These are phyloP conservation scores for Melanotaenia parkinsoni DNA, from an alignment of 2,797 vertebrate species.

Conservation along the genomic window DNA sequence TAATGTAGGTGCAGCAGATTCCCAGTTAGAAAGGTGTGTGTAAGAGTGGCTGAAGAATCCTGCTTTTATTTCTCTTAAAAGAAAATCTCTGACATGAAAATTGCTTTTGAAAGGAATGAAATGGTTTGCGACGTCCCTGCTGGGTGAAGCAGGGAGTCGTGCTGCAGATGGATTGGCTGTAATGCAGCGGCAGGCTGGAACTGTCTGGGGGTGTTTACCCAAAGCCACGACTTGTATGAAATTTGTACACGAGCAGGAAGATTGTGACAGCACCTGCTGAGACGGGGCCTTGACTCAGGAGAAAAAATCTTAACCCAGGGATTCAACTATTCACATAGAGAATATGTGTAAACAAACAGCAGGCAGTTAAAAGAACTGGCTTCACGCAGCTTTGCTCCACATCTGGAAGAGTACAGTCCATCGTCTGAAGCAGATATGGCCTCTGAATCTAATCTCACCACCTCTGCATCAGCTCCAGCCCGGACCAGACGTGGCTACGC, in stretches of 20 bases:
- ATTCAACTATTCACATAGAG: slow-evolving; percentile 19
- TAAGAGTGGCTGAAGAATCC: slow-evolving; percentile 5
- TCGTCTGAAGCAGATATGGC: slow-evolving; percentile 28
- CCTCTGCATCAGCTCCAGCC: slow-evolving; percentile 14
- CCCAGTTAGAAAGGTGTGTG: slow-evolving; percentile 38
- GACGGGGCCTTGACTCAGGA: slow-evolving; percentile 10
- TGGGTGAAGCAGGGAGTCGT: slow-evolving; percentile 23
- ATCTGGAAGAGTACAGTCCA: neutral
- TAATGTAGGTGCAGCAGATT: neutral
- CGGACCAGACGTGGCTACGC: slow-evolving; percentile 48
- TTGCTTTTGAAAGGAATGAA: slow-evolving; percentile 26
- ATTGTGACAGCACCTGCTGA: slow-evolving; percentile 60
- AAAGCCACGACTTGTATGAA: slow-evolving; percentile 42
- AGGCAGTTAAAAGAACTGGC: neutral
- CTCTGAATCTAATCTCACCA: slow-evolving; percentile 13
- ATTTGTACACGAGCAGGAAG: slow-evolving; percentile 60
- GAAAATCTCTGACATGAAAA: slow-evolving; percentile 43
- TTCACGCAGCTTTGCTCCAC: slow-evolving; percentile 2
- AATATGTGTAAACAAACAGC: slow-evolving; percentile 23
- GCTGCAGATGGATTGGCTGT: slow-evolving; percentile 58
- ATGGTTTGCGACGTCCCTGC: slow-evolving; percentile 18
- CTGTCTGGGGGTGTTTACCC: slow-evolving; percentile 56
- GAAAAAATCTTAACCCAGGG: neutral
- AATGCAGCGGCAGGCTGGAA: slow-evolving; percentile 50
- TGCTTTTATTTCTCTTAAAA: slow-evolving; percentile 21